Evolutionary conservation across 23 tunicate genomes (phyloP), one percentile per base, ranked within the genome.

Genomic region (Ciona savignyi): DNA sequence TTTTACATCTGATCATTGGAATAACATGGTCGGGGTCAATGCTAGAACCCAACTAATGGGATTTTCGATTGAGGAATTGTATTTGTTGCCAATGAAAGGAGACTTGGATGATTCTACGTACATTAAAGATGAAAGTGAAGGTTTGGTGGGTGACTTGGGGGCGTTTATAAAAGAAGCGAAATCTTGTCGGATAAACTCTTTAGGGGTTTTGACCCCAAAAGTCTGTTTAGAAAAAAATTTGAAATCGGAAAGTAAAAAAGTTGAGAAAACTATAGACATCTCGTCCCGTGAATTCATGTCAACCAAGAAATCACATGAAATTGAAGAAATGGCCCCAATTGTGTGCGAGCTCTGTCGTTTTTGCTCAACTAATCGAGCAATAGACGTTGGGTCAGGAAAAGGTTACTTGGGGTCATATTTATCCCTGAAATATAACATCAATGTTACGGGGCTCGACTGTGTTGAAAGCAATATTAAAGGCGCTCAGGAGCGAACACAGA

Each of bases 381-480:
- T 90, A 0, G 97, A 90, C 63, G 35, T 90, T 67, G 97, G 97
- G 3, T 90, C 97, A 0, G 97, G 97, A 29, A 90, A 84, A 78
- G 97, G 97, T 24, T 90, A 90, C 48, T 83, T 90, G 29, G 76
- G 97, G 3, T 49, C 97, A 1, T 80, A 70, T 51, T 35, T 90
- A 29, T 85, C 85, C 2, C 21, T 90, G 42, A 60, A 70, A 30
- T 79, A 90, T 34, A 24, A 70, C 9, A 25, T 90, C 56, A 70
- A 77, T 56, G 97, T 90, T 2, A 82, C 88, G 21, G 97, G 85
- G 20, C 29, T 90, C 26, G 97, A 90, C 32, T 78, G 78, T 25
- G 42, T 32, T 35, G 78, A 75, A 30, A 30, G 61, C 26, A 83
- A 90, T 34, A 26, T 84, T 1, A 62, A 25, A 4, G 67, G 77